Evolutionary conservation across 2,797 vertebrate genomes (phyloP).

Genomic region (Coregonus suidteri): DNA sequence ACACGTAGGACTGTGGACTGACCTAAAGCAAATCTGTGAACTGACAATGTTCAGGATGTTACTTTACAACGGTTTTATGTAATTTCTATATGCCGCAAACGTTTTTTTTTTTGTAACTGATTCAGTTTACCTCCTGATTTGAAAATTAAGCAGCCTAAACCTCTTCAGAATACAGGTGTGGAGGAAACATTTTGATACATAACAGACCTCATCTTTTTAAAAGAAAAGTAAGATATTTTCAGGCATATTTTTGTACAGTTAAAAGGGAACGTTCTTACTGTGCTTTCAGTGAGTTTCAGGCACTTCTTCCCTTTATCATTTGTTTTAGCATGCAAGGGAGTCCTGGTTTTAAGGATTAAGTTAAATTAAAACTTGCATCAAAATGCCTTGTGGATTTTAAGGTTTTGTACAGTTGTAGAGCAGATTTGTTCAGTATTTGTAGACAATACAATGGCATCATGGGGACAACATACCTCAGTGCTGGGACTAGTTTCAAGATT

Average conservation of each 20-base stretch:
- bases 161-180: conserved; percentile 91
- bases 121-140: conserved; percentile 98
- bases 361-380: conserved; percentile 96
- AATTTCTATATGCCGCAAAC: conserved; percentile 94
- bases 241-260: conserved; percentile 99
- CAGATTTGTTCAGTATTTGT: conserved; percentile 99
- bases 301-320: conserved; percentile 98
- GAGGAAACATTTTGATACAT: conserved; percentile 99
- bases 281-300: conserved; percentile 99
- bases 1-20: conserved; percentile 93
- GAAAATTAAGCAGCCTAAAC: conserved; percentile 97
- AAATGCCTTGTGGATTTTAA: conserved; percentile 99
- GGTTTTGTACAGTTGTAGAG: conserved; percentile 99
- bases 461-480: conserved; percentile 98
- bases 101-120: conserved; percentile 84
- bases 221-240: conserved; percentile 99
- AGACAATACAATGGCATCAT: conserved; percentile 86
- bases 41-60: conserved; percentile 94
- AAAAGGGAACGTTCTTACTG: conserved; percentile 99
- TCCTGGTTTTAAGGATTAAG: conserved; percentile 97
- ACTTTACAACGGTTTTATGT: conserved; percentile 96
- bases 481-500: conserved; percentile 99
- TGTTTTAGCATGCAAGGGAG: conserved; percentile 99
- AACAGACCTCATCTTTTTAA: conserved; percentile 99
- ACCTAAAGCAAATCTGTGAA: conserved; percentile 94